Evolutionary conservation across 2,888 invertebrate genomes (phyloP), one percentile per base, ranked within the genome.

Genomic region (Taphrorychus bicolor): DNA sequence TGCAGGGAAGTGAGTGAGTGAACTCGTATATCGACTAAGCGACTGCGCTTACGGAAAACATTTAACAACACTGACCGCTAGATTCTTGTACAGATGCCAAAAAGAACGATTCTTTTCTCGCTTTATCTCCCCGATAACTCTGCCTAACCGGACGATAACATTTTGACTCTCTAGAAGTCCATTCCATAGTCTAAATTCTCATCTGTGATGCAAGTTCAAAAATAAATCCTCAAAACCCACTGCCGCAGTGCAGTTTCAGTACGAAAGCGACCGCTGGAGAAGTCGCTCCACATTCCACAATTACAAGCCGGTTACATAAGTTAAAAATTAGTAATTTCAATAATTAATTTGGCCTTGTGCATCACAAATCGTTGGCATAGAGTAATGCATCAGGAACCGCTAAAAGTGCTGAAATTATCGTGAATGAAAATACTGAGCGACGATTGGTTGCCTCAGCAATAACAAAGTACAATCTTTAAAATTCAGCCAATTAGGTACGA

Each of bases 401-500:
- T 19, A 32, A 56, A 56, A 56, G 14, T 56, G 41, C 32, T 45
- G 16, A 22, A 18, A 58, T 58, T 23, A 58, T 45, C 48, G 11
- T 9, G 32, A 52, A 22, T 16, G 17, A 41, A 63, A 49, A 49
- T 22, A 17, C 42, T 16, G 56, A 17, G 18, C 16, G 23, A 42
- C 18, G 42, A 58, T 64, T 64, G 64, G 58, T 57, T 42, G 41
- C 24, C 17, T 5, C 16, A 2, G 11, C 48, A 7, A 21, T 42
- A 58, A 52, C 42, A 21, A 52, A 57, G 32, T 51, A 11, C n/a
- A 51, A 53, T 53, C 24, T n/a, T 18, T 24, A 65, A 45, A 59
- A 65, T 65, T 48, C 24, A 19, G 18, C 65, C 65, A 65, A 65
- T 65, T 51, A 48, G 21, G 32, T n/a, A 18, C 24, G 22, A 48